Evolutionary conservation across 64 coral and sea anemone species (phyloP).

Genomic region (Astreopora myriophthalma): DNA sequence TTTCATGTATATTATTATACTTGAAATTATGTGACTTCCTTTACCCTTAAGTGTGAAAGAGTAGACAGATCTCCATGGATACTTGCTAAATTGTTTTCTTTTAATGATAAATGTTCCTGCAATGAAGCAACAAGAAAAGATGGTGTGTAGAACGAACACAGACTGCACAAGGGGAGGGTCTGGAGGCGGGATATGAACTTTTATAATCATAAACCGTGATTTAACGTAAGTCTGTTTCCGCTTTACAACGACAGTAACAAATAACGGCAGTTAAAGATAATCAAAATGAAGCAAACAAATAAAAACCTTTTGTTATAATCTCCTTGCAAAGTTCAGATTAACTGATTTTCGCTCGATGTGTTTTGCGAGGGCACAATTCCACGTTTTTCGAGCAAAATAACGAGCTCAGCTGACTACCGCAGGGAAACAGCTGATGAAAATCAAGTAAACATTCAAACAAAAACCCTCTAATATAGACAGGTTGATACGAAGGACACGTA

Average conservation of each 20-base stretch:
- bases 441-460: background rate
- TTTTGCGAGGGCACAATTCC: background rate
- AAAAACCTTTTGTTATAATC: too few species aligned
- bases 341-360: too few species aligned
- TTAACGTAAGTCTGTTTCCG: too few species aligned
- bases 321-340: too few species aligned
- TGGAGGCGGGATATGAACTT: too few species aligned
- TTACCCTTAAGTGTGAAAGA: slow-evolving; percentile 88
- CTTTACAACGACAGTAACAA: too few species aligned
- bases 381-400: background rate
- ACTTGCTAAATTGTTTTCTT: slow-evolving; percentile 89
- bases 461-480: background rate
- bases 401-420: background rate
- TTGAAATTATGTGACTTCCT: background rate
- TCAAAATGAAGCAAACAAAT: too few species aligned
- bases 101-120: slow-evolving; percentile 90
- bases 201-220: too few species aligned
- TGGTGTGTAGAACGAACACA: too few species aligned
- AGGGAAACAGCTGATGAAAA: background rate
- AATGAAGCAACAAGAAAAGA: background rate
- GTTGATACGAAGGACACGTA: background rate
- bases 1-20: too few species aligned
- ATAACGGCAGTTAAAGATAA: too few species aligned
- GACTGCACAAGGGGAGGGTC: too few species aligned
- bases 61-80: slow-evolving; percentile 90